Evolutionary conservation across 2,888 invertebrate genomes (phyloP).

Genomic region (Osedax fenrisi): DNA sequence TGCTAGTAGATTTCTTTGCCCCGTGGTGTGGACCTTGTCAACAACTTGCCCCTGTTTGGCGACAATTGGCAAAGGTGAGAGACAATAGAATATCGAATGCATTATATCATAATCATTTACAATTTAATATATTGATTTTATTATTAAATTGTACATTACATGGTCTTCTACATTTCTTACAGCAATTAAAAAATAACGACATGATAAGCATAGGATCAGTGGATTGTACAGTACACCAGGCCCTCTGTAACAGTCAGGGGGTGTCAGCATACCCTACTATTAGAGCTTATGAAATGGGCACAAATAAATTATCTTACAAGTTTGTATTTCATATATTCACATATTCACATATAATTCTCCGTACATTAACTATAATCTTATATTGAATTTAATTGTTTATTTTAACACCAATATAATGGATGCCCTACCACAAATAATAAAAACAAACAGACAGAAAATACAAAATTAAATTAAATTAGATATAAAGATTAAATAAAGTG

Average conservation of each 20-base stretch:
- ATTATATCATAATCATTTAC: no score
- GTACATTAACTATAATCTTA: no score
- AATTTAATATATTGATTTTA: no score
- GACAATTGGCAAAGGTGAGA: conserved; percentile 55
- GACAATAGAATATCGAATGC: neutral
- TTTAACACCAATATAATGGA: no score
- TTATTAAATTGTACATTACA: no score
- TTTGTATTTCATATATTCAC: no score
- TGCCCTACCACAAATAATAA: neutral
- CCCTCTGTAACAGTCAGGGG: neutral
- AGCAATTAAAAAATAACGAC: neutral
- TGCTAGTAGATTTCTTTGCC: conserved; percentile 64
- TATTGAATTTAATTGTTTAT: no score
- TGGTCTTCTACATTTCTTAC: neutral
- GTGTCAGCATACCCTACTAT: neutral
- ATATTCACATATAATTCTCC: no score
- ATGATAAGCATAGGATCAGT: neutral
- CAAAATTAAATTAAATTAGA: no score
- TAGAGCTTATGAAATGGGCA: neutral
- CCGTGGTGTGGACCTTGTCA: conserved; percentile 68
- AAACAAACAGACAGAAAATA: no score
- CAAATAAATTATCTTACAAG: no score
- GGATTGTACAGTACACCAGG: neutral
- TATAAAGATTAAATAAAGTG: no score
- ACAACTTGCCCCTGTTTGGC: conserved; percentile 60